Conservation (phyloP, 2,113 vertebrate genomes). For the Azemiops feae region DNA sequence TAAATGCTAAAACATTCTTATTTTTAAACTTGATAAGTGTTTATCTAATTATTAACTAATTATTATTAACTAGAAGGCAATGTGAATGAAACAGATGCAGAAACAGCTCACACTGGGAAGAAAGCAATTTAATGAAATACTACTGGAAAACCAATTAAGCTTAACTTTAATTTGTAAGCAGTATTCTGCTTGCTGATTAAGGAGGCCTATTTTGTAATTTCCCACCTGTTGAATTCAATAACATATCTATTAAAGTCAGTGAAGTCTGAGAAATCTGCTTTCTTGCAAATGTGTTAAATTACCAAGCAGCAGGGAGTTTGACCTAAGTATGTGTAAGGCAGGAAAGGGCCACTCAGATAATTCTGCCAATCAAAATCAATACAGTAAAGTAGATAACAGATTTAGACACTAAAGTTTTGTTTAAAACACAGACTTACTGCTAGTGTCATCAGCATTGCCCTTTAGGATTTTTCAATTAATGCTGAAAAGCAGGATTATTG, state of each 20-base stretch:
- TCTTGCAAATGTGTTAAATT: conserved; percentile 55
- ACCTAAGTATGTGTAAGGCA: conserved; percentile 35
- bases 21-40: neutral
- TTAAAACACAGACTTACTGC: conserved; percentile 63
- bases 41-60: neutral
- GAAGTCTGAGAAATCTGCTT: conserved; percentile 52
- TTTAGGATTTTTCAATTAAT: conserved; percentile 73
- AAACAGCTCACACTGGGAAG: conserved; percentile 20
- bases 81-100: conserved; percentile 43
- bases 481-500: conserved; percentile 80
- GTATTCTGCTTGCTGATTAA: conserved; percentile 40
- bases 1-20: neutral
- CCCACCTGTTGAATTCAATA: conserved; percentile 52
- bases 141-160: conserved; percentile 42
- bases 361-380: conserved; percentile 74
- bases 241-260: conserved; percentile 38
- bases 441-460: conserved; percentile 59
- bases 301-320: conserved; percentile 27
- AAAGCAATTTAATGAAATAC: conserved; percentile 37
- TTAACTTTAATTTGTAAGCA: conserved; percentile 39
- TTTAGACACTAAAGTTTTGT: conserved; percentile 66
- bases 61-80: conserved; percentile 11
- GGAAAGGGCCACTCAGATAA: conserved; percentile 55
- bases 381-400: conserved; percentile 65
- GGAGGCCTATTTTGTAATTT: conserved; percentile 47